Evolutionary conservation across 2,888 invertebrate species (phyloP).

Genomic region (Gastracanthus pulcherrimus): DNA sequence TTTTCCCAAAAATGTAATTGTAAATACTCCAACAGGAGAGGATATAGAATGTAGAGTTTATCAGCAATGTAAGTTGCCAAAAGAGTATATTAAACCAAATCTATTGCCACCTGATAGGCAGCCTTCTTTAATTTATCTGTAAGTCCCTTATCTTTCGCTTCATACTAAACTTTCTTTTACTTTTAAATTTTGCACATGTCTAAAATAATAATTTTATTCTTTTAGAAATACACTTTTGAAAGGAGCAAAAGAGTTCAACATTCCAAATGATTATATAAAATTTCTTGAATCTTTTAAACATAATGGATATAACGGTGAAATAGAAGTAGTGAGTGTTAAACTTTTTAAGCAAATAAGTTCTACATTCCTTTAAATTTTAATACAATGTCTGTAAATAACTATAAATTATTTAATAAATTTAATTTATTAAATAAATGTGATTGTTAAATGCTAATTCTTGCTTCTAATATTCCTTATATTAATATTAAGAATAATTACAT

Average conservation of each 20-base stretch:
- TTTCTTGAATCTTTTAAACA: conserved; percentile 84
- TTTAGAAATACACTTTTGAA: conserved; percentile 83
- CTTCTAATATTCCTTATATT: no score
- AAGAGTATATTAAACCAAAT: conserved; percentile 75
- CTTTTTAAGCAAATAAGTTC: no score
- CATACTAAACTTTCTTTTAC: neutral
- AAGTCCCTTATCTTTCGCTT: conserved; percentile 23
- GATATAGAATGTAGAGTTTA: conserved; percentile 83
- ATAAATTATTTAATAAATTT: neutral
- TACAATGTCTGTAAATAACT: neutral
- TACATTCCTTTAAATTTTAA: neutral
- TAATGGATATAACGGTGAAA: conserved; percentile 81
- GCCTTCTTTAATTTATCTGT: conserved; percentile 88
- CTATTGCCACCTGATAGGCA: conserved; percentile 81
- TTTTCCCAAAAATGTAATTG: conserved; percentile 81
- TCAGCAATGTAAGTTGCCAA: conserved; percentile 82
- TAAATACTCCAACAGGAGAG: conserved; percentile 80
- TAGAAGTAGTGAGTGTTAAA: conserved; percentile 33
- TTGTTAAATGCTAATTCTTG: no score
- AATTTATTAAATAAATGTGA: no score
- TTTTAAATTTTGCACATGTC: no score
- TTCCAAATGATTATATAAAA: conserved; percentile 87
- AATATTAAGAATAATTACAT: no score
- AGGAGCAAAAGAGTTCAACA: conserved; percentile 86
- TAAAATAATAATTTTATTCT: neutral